Evolutionary conservation across 2,113 vertebrate species (phyloP).

Genomic region (Plotosus lineatus): DNA sequence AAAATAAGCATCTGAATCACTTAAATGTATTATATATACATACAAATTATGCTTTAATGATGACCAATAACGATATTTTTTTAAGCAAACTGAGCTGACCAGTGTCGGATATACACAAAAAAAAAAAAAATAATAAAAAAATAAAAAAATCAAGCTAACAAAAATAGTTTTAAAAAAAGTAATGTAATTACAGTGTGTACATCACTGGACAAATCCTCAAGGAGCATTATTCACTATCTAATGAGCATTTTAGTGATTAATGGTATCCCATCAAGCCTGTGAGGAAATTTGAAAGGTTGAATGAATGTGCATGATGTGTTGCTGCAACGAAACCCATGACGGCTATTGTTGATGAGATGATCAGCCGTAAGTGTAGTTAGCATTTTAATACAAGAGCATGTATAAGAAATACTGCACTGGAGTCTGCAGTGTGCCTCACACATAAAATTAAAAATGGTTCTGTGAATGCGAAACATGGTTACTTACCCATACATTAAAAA

Average conservation of each 20-base stretch:
- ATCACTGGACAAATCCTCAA: neutral
- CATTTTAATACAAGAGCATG: neutral
- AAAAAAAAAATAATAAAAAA: neutral
- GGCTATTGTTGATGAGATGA: neutral
- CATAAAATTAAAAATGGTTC: neutral
- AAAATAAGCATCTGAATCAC: too few species aligned
- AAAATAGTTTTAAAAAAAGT: neutral
- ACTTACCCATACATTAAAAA: slow-evolving; percentile 94
- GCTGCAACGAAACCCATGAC: too few species aligned
- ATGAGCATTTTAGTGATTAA: neutral
- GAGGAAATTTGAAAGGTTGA: slow-evolving; percentile 11
- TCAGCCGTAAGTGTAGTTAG: neutral
- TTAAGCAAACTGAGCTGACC: neutral
- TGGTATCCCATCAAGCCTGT: neutral
- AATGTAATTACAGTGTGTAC: neutral
- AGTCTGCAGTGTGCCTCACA: neutral
- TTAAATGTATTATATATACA: too few species aligned
- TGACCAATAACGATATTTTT: neutral
- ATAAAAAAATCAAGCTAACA: neutral
- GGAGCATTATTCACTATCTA: neutral
- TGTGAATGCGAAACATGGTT: neutral
- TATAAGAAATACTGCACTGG: neutral
- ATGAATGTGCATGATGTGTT: too few species aligned
- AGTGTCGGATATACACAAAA: neutral
- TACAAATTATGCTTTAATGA: too few species aligned